Evolutionary conservation across 2,113 vertebrate genomes (phyloP), one percentile per base, ranked within the genome.

Genomic region (Apus apus): DNA sequence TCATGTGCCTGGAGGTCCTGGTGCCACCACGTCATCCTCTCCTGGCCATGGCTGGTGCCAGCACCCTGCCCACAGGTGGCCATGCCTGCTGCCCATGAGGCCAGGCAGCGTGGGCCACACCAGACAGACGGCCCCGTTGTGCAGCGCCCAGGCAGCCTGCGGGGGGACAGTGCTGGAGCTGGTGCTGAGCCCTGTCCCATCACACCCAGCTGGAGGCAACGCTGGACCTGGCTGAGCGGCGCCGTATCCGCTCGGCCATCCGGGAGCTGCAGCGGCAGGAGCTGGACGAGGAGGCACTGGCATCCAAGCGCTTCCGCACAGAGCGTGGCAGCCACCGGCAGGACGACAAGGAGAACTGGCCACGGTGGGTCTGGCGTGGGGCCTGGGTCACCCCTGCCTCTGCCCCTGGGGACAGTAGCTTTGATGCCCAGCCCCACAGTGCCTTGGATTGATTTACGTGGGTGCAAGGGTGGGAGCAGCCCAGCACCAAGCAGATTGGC

Each of bases 281-380:
- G 98, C 98, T 99, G 27, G 98, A 99, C 62, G 99, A 99, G 87
- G 99, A 99, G 45, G 98, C 98, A 0, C 94, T 99, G 97, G 99
- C 99, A 14, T 99, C 99, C 80, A 99, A 99, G 90, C 98, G 99
- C 36, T 99, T 99, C 97, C 98, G 99, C 36, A 97, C 98, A 0
- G 98, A 99, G 51, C 98, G 97, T 3, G 89, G 97, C 75, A 96
- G 97, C 87, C 97, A 97, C 62, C 98, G 98, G 25, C 98, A 97
- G 68, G 99, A 99, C 36, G 90, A 99, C 98, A 99, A 99, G 93
- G 99, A 99, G 97, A 99, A 99, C 90, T 99, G 98, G 97, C 98
- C 98, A 48, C 98, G 97, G 99, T 99, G 97, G 97, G 98, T 97
- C 32, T 3, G 2, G 6, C 6, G 5, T 26, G 20, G 16, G 72